Evolutionary conservation across 2,797 vertebrate species (phyloP).

Genomic region (Lacerta agilis): DNA sequence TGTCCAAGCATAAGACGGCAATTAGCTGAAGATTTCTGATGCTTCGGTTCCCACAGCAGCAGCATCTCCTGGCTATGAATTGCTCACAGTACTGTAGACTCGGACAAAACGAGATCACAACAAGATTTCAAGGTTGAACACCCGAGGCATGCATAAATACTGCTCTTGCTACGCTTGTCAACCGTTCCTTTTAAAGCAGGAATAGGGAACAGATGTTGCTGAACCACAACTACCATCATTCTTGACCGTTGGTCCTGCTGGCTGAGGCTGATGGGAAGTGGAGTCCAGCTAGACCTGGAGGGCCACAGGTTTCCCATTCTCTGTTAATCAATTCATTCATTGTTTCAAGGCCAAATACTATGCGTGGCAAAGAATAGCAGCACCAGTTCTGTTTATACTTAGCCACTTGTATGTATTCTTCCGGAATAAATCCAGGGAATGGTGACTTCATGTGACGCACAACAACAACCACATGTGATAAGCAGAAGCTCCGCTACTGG

Average conservation of each 20-base stretch:
- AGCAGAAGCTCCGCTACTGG: neutral
- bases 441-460: neutral
- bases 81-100: neutral
- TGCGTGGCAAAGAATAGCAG: neutral
- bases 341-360: neutral
- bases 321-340: neutral
- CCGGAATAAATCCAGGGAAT: neutral
- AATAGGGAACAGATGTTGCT: too few relatives aligned
- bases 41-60: neutral
- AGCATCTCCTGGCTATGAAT: neutral
- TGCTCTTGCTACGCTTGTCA: neutral
- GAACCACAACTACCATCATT: too few relatives aligned
- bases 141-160: neutral
- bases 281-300: too few relatives aligned
- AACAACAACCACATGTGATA: neutral
- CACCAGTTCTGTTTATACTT: neutral
- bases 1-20: neutral
- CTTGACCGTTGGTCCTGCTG: too few relatives aligned
- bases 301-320: too few relatives aligned
- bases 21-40: neutral
- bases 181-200: neutral
- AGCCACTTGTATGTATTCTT: neutral
- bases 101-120: neutral
- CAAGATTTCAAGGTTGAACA: neutral
- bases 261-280: too few relatives aligned